Base-by-base conservation (phyloP, 2,113 vertebrate species). In the Ictalurus punctatus region DNA sequence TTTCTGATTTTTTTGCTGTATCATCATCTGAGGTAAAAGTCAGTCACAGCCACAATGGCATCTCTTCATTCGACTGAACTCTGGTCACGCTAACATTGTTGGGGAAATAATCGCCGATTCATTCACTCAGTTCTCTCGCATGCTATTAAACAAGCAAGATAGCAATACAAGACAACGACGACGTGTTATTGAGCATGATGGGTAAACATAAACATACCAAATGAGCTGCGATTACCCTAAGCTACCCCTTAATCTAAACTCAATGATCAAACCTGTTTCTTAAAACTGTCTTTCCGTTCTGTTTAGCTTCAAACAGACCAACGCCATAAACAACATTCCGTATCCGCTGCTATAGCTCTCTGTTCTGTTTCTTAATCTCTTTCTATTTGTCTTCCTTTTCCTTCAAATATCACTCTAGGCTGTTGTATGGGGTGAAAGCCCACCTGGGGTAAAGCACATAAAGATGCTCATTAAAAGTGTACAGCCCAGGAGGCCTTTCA, bases 381-480 rank as follows among this genome's bases (percentile, higher is more conserved):
- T 52, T 58, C 52, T 40, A 63, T 86, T 79, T 27, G 23, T 52
- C 40, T 81, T 56, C 48, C 48, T 19, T 56, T 87, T 82, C 25
- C n/a, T 84, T 88, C 88, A 88, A 91, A 90, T 84, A 85, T 86
- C 91, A 92, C 92, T 44, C 90, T 90, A 87, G 56, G 90, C 91
- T 37, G 90, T 90, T 84, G 86, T 87, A 81, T 86, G 89, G 91
- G 44, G 87, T 63, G 37, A 88, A 84, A 91, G 90, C 90, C 92
- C 87, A 92, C 92, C 79, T 80, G 85, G 90, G 93, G 92, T 93
- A 92, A 91, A 89, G 93, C 90, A 85, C 91, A 92, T 92, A 93
- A 90, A 92, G 92, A 87, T 91, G 87, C 93, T 94, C 94, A 94
- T 95, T 95, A 94, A 93, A 94, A 94, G 85, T 87, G 87, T 71